phyloP scores from a whole-genome alignment of 2,797 vertebrate genomes.

The Danionella dracula region DNA sequence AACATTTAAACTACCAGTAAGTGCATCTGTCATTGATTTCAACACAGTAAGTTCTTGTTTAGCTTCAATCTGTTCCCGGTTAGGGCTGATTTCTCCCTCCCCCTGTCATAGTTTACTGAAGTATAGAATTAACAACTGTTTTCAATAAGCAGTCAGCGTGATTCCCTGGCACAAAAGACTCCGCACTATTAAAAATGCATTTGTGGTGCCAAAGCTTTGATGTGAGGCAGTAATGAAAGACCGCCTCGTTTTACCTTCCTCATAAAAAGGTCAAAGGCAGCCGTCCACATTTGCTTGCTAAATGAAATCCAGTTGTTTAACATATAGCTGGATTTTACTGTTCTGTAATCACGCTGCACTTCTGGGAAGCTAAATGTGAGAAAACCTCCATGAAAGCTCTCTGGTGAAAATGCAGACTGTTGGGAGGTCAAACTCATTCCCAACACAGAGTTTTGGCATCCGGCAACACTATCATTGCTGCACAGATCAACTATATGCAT shows the following conservation, averaged over 20 bases:
- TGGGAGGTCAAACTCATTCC: slow-evolving; percentile 35
- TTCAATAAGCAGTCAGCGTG: slow-evolving; percentile 90
- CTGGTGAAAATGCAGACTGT: slow-evolving; percentile 28
- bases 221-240: slow-evolving; percentile 50
- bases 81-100: slow-evolving; percentile 63
- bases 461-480: neutral
- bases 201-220: slow-evolving; percentile 74
- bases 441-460: slow-evolving; percentile 6
- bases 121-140: slow-evolving; percentile 97
- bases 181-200: slow-evolving; percentile 75
- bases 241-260: slow-evolving; percentile 17
- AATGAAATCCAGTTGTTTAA: slow-evolving; percentile 28
- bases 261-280: slow-evolving; percentile 37
- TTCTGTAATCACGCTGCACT: slow-evolving; percentile 13
- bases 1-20: slow-evolving; percentile 96
- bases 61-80: slow-evolving; percentile 91
- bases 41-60: slow-evolving; percentile 88
- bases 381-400: slow-evolving; percentile 10
- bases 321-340: slow-evolving; percentile 5
- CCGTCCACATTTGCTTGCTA: slow-evolving; percentile 26
- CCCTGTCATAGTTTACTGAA: slow-evolving; percentile 84
- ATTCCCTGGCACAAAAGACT: slow-evolving; percentile 72
- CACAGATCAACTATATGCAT: too few relatives aligned
- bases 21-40: slow-evolving; percentile 95
- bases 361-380: slow-evolving; percentile 15